Base-by-base conservation (phyloP, 1,140 invertebrate genomes). In the Trichonephila inaurata region DNA sequence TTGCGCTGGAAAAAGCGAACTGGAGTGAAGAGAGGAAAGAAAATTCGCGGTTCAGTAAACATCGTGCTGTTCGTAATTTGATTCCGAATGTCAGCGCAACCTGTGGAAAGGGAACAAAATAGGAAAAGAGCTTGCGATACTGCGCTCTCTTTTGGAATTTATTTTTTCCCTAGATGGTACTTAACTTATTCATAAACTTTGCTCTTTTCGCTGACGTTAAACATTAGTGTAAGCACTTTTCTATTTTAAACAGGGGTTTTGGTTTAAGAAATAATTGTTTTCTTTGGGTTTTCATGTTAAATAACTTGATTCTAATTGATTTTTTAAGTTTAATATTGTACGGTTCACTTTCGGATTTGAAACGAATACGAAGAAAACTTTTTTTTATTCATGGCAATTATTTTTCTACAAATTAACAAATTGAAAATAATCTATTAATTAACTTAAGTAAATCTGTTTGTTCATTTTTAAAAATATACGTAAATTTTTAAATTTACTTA, bases 21-120 rank as follows among this genome's bases (percentile, higher is more conserved):
- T 40, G 69, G 1, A 77, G 10, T 16, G 69, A 24, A 77, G 33
- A 5, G 16, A 77, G 69, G 69, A 14, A 40, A 24, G 69, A 40
- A 77, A 77, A 77, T 19, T 40, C 69, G 28, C 24, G 69, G 28
- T 77, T 77, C 69, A 40, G 69, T 77, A 77, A 77, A 77, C 69
- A 77, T 77, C 28, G 12, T 24, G 14, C 16, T 77, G 69, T 7
- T 77, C 69, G 64, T 77, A 77, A 77, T 77, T 77, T 33, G 69
- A 77, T 77, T 77, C 28, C 16, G 69, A 33, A 77, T 77, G 69
- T 40, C 69, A 77, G 69, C 28, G 16, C 28, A 77, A 77, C 69
- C 69, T 33, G 69, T 77, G 14, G 69, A 77, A 16, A 33, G 28
- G 69, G 28, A 77, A 33, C 24, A 24, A 77, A 77, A 16, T 69